Conservation (phyloP, 2,888 invertebrate genomes). For the Drosophila robusta region DNA sequence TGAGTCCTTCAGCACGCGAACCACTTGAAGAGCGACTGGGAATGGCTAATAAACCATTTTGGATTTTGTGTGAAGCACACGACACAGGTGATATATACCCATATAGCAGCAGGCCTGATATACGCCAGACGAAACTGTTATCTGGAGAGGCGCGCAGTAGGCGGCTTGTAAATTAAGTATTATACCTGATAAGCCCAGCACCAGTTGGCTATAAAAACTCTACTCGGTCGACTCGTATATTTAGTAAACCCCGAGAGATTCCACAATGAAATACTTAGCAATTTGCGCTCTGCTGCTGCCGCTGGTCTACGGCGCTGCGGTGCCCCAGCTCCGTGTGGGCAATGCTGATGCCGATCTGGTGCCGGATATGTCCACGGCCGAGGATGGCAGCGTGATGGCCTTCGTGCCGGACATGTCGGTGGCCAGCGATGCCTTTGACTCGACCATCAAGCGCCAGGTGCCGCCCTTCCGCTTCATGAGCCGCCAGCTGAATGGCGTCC, state of each 20-base stretch:
- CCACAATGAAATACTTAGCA: conserved; percentile 62
- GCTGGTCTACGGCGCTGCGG: conserved; percentile 63
- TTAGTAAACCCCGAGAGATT: conserved; percentile 45
- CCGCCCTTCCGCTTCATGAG: conserved; percentile 13
- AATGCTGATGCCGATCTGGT: conserved; percentile 27
- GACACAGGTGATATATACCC: not conserved
- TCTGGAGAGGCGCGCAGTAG: conserved; percentile 31
- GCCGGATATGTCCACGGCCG: conserved; percentile 43
- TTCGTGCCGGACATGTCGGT: conserved; percentile 48
- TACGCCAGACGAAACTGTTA: conserved; percentile 35
- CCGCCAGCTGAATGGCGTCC: not conserved
- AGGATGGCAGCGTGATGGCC: conserved; percentile 22
- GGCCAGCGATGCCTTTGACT: conserved; percentile 38
- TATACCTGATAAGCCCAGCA: conserved; percentile 37
- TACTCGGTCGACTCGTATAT: conserved; percentile 4
- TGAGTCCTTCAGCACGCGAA: not conserved
- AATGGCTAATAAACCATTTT: not conserved
- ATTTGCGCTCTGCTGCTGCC: conserved; percentile 62
- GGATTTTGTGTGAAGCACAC: conserved; percentile 19
- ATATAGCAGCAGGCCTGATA: conserved; percentile 11
- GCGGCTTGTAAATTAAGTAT: conserved; percentile 47
- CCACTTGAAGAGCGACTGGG: not conserved
- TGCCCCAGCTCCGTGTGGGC: conserved; percentile 25
- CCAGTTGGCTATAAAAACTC: conserved; percentile 42
- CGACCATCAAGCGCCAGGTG: not conserved